Percentiles rank a stretch among this genome's conserved stretches.
These are phyloP conservation scores for Pomacea canaliculata DNA, from an alignment of 2,888 invertebrate genomes.

Conservation along the genomic window DNA sequence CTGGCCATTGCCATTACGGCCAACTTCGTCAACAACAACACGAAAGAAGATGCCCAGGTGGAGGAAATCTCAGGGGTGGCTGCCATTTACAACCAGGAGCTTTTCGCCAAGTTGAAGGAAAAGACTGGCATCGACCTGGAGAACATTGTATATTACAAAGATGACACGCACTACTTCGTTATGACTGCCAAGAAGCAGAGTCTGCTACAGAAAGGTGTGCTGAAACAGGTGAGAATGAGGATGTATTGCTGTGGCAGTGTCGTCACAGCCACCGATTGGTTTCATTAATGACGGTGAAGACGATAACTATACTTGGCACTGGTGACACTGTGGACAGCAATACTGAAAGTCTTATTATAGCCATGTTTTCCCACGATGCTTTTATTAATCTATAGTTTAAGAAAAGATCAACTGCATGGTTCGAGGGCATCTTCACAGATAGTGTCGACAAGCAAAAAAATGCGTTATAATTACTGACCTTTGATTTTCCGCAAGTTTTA, in stretches of 20 bases:
- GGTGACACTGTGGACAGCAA: too few relatives aligned
- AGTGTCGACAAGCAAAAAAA: too few relatives aligned
- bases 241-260: not conserved
- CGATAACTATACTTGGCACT: not conserved
- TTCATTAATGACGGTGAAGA: not conserved
- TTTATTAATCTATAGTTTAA: too few relatives aligned
- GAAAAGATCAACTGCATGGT: too few relatives aligned
- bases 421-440: too few relatives aligned
- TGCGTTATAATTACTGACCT: too few relatives aligned
- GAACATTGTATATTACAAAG: constrained; percentile 99
- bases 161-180: constrained; percentile 99
- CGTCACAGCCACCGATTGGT: not conserved
- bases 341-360: too few relatives aligned
- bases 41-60: constrained; percentile 90
- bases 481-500: too few relatives aligned
- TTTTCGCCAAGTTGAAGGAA: constrained; percentile 88
- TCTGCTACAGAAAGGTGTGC: constrained; percentile 91
- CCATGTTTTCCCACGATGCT: too few relatives aligned
- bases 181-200: constrained; percentile 99
- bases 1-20: constrained; percentile 98
- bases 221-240: constrained; percentile 78
- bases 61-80: constrained; percentile 96
- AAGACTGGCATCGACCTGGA: constrained; percentile 94
- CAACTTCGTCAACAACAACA: constrained; percentile 95
- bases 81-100: constrained; percentile 98